Evolutionary conservation across 2,888 invertebrate species (phyloP).

Genomic region (Phaonia tiefii): DNA sequence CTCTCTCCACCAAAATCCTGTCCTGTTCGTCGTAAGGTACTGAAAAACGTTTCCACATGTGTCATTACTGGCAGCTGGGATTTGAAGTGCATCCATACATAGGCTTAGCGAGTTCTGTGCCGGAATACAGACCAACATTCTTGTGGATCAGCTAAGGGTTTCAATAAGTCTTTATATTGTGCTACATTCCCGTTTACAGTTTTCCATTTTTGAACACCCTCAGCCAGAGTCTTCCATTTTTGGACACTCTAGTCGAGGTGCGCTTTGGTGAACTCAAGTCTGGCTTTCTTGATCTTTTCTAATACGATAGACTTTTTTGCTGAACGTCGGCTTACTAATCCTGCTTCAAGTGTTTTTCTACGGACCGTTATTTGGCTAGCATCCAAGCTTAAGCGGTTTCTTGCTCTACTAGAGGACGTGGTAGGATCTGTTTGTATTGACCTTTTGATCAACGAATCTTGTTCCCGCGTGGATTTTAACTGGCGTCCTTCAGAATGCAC

Average conservation of each 20-base stretch:
- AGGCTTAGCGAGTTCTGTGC: too few relatives aligned
- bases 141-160: too few relatives aligned
- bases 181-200: too few relatives aligned
- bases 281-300: neutral
- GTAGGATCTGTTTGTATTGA: constrained; percentile 24
- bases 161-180: too few relatives aligned
- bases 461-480: neutral
- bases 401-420: neutral
- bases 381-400: constrained; percentile 4
- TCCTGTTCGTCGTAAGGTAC: too few relatives aligned
- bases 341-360: constrained; percentile 9
- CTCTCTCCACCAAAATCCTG: too few relatives aligned
- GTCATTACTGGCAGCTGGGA: too few relatives aligned
- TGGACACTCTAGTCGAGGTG: constrained; percentile 7
- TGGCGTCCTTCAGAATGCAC: constrained; percentile 9
- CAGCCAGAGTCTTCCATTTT: too few relatives aligned
- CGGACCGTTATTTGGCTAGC: constrained; percentile 27
- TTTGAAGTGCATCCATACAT: too few relatives aligned
- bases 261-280: neutral
- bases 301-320: neutral
- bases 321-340: neutral
- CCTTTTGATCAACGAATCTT: constrained; percentile 21
- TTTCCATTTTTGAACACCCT: constrained; percentile 28
- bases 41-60: too few relatives aligned
- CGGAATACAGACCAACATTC: too few relatives aligned